A percentile compares a stretch with the other conserved stretches of the same genome.
Conservation (phyloP, 2,113 vertebrate species). For the Acrocephalus kingi region DNA sequence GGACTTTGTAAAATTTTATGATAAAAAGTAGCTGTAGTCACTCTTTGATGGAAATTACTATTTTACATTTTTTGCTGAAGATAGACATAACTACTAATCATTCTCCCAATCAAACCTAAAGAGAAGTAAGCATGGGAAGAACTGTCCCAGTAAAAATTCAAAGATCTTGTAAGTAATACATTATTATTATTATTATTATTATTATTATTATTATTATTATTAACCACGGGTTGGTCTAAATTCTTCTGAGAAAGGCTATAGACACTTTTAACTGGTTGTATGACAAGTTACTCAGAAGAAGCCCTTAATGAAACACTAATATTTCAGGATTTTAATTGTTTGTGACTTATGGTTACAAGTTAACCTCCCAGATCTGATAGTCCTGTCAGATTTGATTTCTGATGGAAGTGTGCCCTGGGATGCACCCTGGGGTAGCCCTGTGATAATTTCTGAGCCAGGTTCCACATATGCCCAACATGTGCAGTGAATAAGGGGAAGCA, state of each 20-base stretch:
- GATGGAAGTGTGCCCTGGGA: not conserved
- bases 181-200: not conserved
- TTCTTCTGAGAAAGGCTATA: not conserved
- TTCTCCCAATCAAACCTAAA: not conserved
- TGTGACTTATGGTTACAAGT: not conserved
- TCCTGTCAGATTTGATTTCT: not conserved
- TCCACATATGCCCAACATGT: not conserved
- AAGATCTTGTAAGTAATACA: not conserved
- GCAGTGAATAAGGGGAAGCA: not conserved
- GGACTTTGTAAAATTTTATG: slow-evolving; percentile 36
- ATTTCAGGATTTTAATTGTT: not conserved
- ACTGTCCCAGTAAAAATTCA: not conserved
- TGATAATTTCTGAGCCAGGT: not conserved
- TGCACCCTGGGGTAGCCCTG: not conserved
- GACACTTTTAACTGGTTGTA: not conserved
- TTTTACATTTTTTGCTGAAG: slow-evolving; percentile 20
- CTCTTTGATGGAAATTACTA: slow-evolving; percentile 12
- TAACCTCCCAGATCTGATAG: not conserved
- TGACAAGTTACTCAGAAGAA: not conserved
- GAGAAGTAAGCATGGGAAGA: not conserved
- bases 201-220: not conserved
- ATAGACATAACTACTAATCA: not conserved
- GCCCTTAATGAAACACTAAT: not conserved
- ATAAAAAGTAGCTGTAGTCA: slow-evolving; percentile 43
- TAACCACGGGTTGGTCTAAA: not conserved